These are phyloP conservation scores for Campylorhamphus procurvoides DNA, from an alignment of 2,113 vertebrate genomes.

Conservation along the genomic window DNA sequence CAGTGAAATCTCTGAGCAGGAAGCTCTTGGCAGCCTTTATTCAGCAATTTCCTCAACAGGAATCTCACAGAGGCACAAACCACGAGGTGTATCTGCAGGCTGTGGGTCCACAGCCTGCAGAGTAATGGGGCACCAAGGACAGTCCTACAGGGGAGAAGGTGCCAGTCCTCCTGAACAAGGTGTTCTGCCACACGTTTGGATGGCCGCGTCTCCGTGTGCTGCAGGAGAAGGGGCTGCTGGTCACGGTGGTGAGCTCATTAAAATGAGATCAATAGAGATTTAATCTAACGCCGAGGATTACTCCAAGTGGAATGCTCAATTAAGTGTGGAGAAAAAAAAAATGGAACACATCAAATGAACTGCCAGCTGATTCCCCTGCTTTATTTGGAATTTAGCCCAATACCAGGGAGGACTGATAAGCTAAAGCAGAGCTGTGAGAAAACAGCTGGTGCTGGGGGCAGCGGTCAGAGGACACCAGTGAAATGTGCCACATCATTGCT, in stretches of 20 bases:
- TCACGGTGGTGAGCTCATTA: constrained; percentile 59
- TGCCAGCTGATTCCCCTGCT: constrained; percentile 35
- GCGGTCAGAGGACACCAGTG: background rate
- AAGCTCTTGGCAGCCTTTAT: background rate
- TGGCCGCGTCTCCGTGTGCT: background rate
- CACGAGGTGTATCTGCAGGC: background rate
- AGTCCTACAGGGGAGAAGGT: accelerated
- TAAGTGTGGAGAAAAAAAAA: constrained; percentile 3
- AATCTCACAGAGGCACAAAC: background rate
- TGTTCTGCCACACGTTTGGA: background rate
- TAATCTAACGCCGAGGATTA: constrained; percentile 51
- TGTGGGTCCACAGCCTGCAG: accelerated
- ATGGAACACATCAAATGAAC: background rate
- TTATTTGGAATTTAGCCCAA: background rate
- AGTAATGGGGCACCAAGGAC: background rate
- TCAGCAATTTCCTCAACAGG: background rate
- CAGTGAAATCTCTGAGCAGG: background rate
- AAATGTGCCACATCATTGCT: background rate
- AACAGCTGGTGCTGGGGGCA: background rate
- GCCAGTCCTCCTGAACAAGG: background rate
- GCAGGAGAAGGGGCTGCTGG: background rate
- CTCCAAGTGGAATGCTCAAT: constrained; percentile 34
- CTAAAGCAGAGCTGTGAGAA: background rate
- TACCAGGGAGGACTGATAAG: background rate
- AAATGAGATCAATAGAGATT: constrained; percentile 62